Evolutionary conservation across 2,888 invertebrate species (phyloP).

Genomic region (Euproctis similis): DNA sequence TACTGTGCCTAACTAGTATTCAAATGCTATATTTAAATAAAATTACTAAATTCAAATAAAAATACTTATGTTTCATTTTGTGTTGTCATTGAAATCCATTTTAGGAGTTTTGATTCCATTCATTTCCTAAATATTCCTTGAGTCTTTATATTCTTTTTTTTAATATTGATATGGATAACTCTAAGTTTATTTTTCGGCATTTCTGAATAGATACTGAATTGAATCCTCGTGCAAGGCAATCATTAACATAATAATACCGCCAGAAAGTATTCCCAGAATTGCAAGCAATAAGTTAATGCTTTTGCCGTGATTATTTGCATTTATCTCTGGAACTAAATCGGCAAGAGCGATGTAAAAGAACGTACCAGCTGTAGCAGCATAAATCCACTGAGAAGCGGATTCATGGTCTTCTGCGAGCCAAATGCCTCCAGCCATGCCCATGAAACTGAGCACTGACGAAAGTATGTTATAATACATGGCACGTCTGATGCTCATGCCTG

Average conservation of each 20-base stretch:
- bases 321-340: slow-evolving; percentile 82
- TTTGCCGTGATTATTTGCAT: slow-evolving; percentile 69
- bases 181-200: slow-evolving; percentile 55
- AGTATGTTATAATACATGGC: slow-evolving; percentile 84
- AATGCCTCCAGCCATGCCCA: slow-evolving; percentile 83
- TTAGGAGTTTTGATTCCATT: no score
- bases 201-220: slow-evolving; percentile 68
- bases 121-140: no score
- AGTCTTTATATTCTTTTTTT: no score
- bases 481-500: slow-evolving; percentile 82
- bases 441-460: slow-evolving; percentile 84
- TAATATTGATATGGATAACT: no score
- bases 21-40: no score
- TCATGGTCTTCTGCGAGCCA: slow-evolving; percentile 82
- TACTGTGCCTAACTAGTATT: no score
- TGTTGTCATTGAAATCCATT: no score
- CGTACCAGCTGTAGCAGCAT: slow-evolving; percentile 86
- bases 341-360: slow-evolving; percentile 88
- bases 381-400: slow-evolving; percentile 84
- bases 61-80: no score
- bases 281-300: slow-evolving; percentile 77
- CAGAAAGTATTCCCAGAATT: slow-evolving; percentile 78
- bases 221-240: slow-evolving; percentile 84
- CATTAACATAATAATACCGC: slow-evolving; percentile 82
- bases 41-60: no score